Evolutionary conservation across 2,113 vertebrate genomes (phyloP).

Genomic region (Echinops telfairi): DNA sequence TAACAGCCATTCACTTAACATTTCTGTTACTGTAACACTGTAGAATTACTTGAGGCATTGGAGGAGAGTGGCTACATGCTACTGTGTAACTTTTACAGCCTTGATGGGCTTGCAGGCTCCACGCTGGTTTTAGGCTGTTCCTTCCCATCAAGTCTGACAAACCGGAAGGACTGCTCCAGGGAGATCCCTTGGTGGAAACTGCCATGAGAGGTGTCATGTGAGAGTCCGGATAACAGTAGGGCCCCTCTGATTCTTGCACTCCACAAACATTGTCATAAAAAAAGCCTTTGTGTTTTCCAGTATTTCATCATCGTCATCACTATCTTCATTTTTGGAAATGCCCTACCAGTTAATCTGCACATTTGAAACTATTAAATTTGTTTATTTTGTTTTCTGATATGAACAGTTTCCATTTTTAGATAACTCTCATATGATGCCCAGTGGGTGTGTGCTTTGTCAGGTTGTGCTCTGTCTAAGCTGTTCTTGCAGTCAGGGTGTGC

Average conservation of each 20-base stretch:
- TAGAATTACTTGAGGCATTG: no score
- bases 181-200: constrained; percentile 4
- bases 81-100: no score
- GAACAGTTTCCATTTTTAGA: not conserved
- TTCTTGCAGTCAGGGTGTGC: not conserved
- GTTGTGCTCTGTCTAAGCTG: not conserved
- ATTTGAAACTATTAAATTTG: not conserved
- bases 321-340: constrained; percentile 46
- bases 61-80: no score
- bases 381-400: constrained; percentile 26
- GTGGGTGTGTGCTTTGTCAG: constrained; percentile 8
- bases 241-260: not conserved
- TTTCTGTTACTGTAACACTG: no score
- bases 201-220: not conserved
- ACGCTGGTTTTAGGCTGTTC: no score
- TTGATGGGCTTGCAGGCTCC: no score
- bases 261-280: constrained; percentile 8
- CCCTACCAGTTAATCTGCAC: constrained; percentile 6
- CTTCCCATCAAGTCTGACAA: no score
- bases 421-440: not conserved
- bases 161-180: no score
- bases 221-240: not conserved
- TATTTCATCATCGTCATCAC: not conserved
- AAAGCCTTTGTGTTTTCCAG: constrained; percentile 24
- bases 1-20: no score